phyloP scores from a whole-genome alignment of 1,140 invertebrate genomes.

The Ectropis grisescens region DNA sequence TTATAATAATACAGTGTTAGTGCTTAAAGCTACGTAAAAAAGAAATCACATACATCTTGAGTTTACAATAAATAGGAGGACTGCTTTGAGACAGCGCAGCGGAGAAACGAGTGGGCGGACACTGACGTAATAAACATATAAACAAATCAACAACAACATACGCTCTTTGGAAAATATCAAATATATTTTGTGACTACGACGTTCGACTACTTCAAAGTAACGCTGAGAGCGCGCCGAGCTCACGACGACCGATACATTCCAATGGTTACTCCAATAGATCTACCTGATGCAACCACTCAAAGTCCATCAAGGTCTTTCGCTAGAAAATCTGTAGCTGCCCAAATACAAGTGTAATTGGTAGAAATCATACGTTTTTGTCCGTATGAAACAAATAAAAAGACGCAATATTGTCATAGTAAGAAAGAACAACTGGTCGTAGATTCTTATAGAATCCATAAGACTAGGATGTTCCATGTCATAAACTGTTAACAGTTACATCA shows the following conservation, averaged over 20 bases:
- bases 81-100: slow-evolving; percentile 46
- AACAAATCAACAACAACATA: slow-evolving; percentile 39
- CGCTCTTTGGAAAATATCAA: slow-evolving; percentile 38
- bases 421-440: no score
- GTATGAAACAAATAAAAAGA: no score
- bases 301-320: no score
- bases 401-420: no score
- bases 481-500: no score
- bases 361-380: no score
- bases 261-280: no score
- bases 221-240: slow-evolving; percentile 1
- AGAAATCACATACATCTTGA: slow-evolving; percentile 61
- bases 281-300: no score
- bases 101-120: slow-evolving; percentile 53
- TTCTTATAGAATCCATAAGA: no score
- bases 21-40: slow-evolving; percentile 57
- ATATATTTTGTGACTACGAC: slow-evolving; percentile 32
- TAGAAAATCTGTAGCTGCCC: no score
- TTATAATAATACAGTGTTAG: slow-evolving; percentile 26
- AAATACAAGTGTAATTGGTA: no score
- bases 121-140: slow-evolving; percentile 32
- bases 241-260: background rate
- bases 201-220: slow-evolving; percentile 29
- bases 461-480: no score
- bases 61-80: slow-evolving; percentile 63